A percentile compares a stretch with the other conserved stretches of the same genome.
Evolutionary conservation across 2,113 vertebrate genomes (phyloP).

Genomic region (Tupaia chinensis): DNA sequence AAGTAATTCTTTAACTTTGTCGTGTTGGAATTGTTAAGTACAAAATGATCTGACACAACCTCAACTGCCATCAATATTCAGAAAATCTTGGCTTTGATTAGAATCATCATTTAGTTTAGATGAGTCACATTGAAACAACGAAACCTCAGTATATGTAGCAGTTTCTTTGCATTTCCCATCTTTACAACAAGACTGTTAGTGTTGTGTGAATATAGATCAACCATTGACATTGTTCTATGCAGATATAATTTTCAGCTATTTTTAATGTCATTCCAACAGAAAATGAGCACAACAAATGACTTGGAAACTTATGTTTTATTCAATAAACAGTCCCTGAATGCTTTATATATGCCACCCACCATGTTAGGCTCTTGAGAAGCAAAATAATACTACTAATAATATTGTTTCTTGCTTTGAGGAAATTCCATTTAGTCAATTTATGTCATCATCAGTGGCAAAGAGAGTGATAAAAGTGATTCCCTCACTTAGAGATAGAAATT

Average conservation of each 20-base stretch:
- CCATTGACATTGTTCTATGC: neutral
- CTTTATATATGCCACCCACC: neutral
- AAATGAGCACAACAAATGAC: neutral
- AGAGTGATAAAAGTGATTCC: neutral
- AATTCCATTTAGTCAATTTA: neutral
- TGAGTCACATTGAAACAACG: neutral
- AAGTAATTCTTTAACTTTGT: conserved; percentile 17
- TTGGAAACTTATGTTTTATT: neutral
- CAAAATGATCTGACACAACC: neutral
- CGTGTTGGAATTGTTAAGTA: neutral
- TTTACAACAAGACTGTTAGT: neutral
- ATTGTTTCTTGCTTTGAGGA: neutral
- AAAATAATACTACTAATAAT: neutral
- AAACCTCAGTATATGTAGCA: neutral
- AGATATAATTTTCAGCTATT: neutral
- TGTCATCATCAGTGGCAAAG: neutral
- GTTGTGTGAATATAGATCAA: neutral
- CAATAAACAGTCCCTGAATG: neutral
- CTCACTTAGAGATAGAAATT: neutral
- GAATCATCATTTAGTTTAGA: neutral
- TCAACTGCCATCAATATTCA: neutral
- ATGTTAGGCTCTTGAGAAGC: neutral
- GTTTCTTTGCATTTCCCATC: neutral
- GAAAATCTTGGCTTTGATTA: neutral
- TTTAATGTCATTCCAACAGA: conserved; percentile 3